Conservation (phyloP, 2,113 vertebrate genomes). For the Hystrix brachyura region DNA sequence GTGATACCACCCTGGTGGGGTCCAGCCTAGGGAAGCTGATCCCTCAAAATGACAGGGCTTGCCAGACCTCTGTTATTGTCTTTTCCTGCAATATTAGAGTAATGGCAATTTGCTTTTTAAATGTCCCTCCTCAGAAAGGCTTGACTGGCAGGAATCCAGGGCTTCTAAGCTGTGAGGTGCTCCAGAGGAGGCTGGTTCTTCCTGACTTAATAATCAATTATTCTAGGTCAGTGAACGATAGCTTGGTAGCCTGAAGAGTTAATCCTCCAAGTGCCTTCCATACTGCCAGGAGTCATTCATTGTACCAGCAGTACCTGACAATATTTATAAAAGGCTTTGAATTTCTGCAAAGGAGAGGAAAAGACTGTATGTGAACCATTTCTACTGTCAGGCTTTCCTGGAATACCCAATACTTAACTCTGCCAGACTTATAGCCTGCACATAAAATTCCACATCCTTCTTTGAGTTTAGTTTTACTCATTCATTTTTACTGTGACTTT, state of each 20-base stretch:
- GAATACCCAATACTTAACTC: conserved; percentile 8
- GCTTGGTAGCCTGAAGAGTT: conserved; percentile 40
- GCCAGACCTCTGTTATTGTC: background rate
- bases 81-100: background rate
- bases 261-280: conserved; percentile 31
- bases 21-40: background rate
- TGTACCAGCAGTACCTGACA: conserved; percentile 29
- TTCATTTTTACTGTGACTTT: conserved; percentile 67
- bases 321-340: conserved; percentile 55
- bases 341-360: conserved; percentile 14
- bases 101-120: background rate
- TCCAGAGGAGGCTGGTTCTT: background rate
- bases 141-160: background rate
- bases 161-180: background rate
- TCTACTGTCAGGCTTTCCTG: background rate
- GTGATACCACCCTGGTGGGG: background rate
- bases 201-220: background rate
- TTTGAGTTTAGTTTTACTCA: background rate
- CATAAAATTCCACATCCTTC: conserved; percentile 61
- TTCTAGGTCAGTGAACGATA: background rate
- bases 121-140: background rate
- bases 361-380: background rate
- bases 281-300: conserved; percentile 6
- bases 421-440: conserved; percentile 64
- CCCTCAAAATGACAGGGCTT: background rate